Evolutionary conservation across 2,797 vertebrate genomes (phyloP), one percentile per base, ranked within the genome.

Genomic region (Eulemur coronatus): DNA sequence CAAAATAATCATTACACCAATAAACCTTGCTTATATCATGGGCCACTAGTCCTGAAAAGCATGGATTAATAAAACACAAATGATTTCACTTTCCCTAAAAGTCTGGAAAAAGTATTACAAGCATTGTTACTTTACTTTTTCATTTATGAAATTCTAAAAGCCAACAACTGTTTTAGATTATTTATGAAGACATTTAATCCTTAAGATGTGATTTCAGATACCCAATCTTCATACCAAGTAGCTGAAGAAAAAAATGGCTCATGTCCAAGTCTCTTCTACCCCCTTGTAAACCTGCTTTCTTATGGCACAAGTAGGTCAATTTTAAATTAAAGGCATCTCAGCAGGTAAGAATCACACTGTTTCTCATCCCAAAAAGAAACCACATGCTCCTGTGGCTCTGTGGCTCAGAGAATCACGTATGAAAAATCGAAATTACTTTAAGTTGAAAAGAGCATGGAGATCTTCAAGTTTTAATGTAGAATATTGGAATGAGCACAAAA

Each of bases 81-180:
- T 89, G 81, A 89, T 81, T 96, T 94, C 59, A 84, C 87, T 90
- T 91, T 95, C 70, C 59, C 38, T 35, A 15, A 84, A 81, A 91
- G 63, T 93, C 93, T 88, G 52, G 94, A 75, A 81, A 52, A 91
- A 76, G 20, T 63, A 94, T 69, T 79, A 28, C 24, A 79, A 86
- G 35, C 94, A 88, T 1, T 92, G 67, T 87, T 94, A 85, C 90
- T 91, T 92, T 63, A 61, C 52, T 86, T 91, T 96, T 95, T 73
- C 73, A 92, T 41, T 92, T 96, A 75, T 30, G 33, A 96, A 96
- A 96, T 79, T 70, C 75, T 97, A 94, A 97, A 94, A 52, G 46
- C 90, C 92, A 96, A 91, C 70, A 94, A 96, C 55, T 95, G 65
- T 89, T 97, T 93, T 41, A 75, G 41, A 87, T 95, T 93, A 95